Evolutionary conservation across 2,113 vertebrate species (phyloP), one percentile per base, ranked within the genome.

Genomic region (Trematomus loennbergii): DNA sequence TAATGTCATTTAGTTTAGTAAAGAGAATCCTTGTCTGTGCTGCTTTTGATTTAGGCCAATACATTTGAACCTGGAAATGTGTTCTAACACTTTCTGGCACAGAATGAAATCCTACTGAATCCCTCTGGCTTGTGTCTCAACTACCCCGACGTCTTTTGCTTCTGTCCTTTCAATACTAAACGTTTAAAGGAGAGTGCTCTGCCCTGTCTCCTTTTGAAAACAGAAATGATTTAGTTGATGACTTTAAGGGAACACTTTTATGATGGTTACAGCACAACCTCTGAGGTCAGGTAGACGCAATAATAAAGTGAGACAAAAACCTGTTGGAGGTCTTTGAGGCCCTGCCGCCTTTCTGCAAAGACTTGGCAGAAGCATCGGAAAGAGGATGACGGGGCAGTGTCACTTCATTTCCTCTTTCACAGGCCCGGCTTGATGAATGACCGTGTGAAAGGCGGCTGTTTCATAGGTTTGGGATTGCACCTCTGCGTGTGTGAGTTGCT

Each of bases 331-430:
- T 85, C 85, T 73, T 59, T 45, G 66, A 78, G 85, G 71, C 73
- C 54, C 69, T 0, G 64, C 55, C 54, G 73, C 64, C 72, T 68
- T 9, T 74, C 88, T 66, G 65, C 81, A 49, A 64, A 69, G 78
- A 74, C 75, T 81, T 92, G 89, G 90, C 91, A 86, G 86, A 82
- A 45, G 75, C 61, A 29, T 74, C 75, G 88, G 88, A 90, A 93
- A 87, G 76, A 85, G 70, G 78, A 86, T 84, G 86, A 87, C n/a
- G 70, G 57, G 20, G 63, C 86, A 52, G 65, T 88, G 87, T 91
- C 91, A 89, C 70, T 79, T 77, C 65, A 82, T 79, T 90, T 92
- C 90, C 90, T 89, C 72, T 81, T 79, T 85, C 78, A 64, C 82
- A 72, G 79, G 69, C 75, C 75, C 58, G 2, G 72, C 60, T 70